Base-by-base conservation (phyloP, 2,113 vertebrate species). In the Takifugu bimaculatus region DNA sequence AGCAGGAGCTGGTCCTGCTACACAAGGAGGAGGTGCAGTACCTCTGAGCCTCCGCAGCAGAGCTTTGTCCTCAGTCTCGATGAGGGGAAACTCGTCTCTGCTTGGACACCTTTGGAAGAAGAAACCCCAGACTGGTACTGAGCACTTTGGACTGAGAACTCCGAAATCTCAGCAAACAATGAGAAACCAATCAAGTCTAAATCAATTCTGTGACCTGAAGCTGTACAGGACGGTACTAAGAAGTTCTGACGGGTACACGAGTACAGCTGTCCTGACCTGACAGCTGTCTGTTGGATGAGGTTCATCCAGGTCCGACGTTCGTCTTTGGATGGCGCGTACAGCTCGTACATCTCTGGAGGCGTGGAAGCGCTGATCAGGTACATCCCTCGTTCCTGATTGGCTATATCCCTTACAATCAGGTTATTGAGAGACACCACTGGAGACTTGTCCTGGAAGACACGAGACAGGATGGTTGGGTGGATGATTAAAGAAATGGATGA, bases 381-480 rank as follows among this genome's bases (percentile, higher is more conserved):
- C 94, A 98, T 93, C 12, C 96, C 96, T 72, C 94, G 93, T 77
- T 97, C 94, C 89, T 97, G 95, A 89, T 96, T 98, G 85, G 96
- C 96, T n/a, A 97, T 95, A 69, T 98, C 94, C 50, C 96, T 79
- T 1, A 98, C 94, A 0, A 98, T 94, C 53, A 98, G 88, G 62
- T 94, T 94, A 32, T 91, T 93, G 59, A 98, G 87, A 0, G 94
- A 94, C 10, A 98, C 86, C 48, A 97, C 92, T 0, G 94, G 88
- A 0, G 94, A 93, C 68, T 97, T 98, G 83, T 97, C 95, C 94
- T 98, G 78, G 57, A 0, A 63, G 4, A 67, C 27, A 63, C 43
- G 28, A n/a, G 68, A n/a, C 13, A 28, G 43, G 2, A 45, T 12
- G 5, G 44, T 13, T 44, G 43, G 43, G 13, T 4, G 13, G 43